These are phyloP conservation scores for Andrena bicolor DNA, from an alignment of 2,888 invertebrate species.

Conservation along the genomic window DNA sequence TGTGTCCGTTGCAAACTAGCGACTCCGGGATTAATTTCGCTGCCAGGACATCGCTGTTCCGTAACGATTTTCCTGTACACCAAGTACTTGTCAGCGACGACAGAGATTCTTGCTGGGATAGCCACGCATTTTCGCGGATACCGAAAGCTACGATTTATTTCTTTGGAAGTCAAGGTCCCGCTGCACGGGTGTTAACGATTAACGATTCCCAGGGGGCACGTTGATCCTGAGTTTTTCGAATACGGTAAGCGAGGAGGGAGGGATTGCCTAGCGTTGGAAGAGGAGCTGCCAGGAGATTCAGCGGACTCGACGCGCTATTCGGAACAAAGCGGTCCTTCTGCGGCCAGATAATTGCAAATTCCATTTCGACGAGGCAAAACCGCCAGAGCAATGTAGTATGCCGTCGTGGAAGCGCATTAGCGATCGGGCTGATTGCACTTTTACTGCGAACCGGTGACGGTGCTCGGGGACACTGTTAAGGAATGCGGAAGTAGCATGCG, in stretches of 20 bases:
- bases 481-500: slow-evolving; percentile 54
- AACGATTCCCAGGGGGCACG: background rate
- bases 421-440: slow-evolving; percentile 70
- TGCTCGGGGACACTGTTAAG: slow-evolving; percentile 57
- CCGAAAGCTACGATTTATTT: background rate
- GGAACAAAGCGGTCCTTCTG: slow-evolving; percentile 61
- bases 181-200: background rate
- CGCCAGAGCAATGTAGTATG: slow-evolving; percentile 51
- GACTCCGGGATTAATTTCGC: slow-evolving; percentile 53
- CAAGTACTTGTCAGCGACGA: background rate
- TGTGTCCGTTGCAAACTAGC: slow-evolving; percentile 55
- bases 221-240: slow-evolving; percentile 39
- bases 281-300: slow-evolving; percentile 37
- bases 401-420: slow-evolving; percentile 67
- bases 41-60: slow-evolving; percentile 23
- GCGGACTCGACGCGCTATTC: slow-evolving; percentile 52
- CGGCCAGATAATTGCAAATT: slow-evolving; percentile 71
- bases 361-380: slow-evolving; percentile 68
- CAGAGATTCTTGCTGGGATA: slow-evolving; percentile 5
- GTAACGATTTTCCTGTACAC: background rate
- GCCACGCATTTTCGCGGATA: background rate
- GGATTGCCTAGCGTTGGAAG: slow-evolving; percentile 20
- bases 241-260: background rate
- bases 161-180: background rate
- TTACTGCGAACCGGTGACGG: slow-evolving; percentile 50